phyloP scores from a whole-genome alignment of 2,797 vertebrate genomes.

The Aselliscus stoliczkanus region DNA sequence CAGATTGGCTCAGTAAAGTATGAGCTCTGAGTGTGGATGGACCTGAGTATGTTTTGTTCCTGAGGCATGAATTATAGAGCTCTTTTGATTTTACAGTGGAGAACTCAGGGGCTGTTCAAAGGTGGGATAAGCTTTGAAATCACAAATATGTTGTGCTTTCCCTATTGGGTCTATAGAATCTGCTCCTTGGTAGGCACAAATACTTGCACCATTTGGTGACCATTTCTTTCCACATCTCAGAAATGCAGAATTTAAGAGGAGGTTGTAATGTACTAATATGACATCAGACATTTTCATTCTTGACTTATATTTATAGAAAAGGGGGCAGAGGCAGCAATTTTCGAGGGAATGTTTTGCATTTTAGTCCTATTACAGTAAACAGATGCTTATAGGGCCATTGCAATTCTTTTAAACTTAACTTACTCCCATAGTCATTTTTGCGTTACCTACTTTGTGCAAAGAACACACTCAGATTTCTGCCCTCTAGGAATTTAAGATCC shows the following conservation, averaged over 20 bases:
- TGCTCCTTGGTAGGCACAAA: background rate
- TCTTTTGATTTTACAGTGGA: background rate
- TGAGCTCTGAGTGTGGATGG: background rate
- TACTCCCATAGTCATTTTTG: background rate
- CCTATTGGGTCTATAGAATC: background rate
- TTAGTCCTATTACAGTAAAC: background rate
- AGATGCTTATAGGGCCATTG: background rate
- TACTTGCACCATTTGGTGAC: background rate
- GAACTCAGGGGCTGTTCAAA: background rate
- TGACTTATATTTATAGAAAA: background rate
- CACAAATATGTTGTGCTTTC: background rate
- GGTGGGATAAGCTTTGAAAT: background rate
- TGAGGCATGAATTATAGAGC: background rate
- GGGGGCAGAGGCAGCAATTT: background rate
- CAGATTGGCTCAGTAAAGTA: background rate
- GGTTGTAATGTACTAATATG: background rate
- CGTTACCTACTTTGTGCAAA: background rate
- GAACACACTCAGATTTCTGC: background rate
- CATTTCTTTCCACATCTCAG: background rate
- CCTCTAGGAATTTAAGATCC: background rate
- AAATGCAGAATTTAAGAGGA: background rate
- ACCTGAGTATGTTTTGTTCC: background rate
- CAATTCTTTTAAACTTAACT: background rate
- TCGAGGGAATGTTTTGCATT: background rate
- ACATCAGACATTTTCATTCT: background rate